Percentiles rank a stretch among this genome's conserved stretches.
These are phyloP conservation scores for Drosophila neotestacea DNA, from an alignment of 2,888 invertebrate species.

Conservation along the genomic window DNA sequence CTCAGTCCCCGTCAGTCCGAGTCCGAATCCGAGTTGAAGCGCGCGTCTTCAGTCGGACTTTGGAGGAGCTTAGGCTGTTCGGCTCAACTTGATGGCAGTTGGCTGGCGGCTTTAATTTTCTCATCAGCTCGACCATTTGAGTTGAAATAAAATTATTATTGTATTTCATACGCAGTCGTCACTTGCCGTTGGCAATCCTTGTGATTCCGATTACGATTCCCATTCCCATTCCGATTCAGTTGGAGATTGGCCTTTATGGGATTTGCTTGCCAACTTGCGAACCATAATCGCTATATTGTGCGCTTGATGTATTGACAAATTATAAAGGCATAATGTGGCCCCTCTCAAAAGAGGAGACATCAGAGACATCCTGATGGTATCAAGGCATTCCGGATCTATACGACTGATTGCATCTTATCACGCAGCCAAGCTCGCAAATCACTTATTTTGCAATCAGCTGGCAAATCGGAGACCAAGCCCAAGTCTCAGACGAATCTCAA, in stretches of 20 bases:
- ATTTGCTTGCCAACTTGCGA: constrained; percentile 35
- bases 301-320: constrained; percentile 78
- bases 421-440: constrained; percentile 68
- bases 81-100: constrained; percentile 41
- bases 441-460: constrained; percentile 77
- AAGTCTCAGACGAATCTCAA: constrained; percentile 3
- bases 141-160: constrained; percentile 77
- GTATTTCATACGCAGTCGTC: constrained; percentile 57
- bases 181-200: constrained; percentile 37
- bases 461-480: constrained; percentile 30
- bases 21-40: constrained; percentile 23
- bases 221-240: neutral
- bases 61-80: constrained; percentile 30
- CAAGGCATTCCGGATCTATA: constrained; percentile 19
- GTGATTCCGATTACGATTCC: constrained; percentile 6
- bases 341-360: neutral
- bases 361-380: neutral
- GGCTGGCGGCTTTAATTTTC: constrained; percentile 69
- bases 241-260: constrained; percentile 30
- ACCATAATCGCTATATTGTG: constrained; percentile 75
- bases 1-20: neutral
- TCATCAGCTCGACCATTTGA: constrained; percentile 66
- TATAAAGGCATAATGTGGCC: constrained; percentile 59
- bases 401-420: constrained; percentile 75
- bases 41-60: constrained; percentile 37